Evolutionary conservation across 2,797 vertebrate species (phyloP).

Genomic region (Pachyuromys duprasi): DNA sequence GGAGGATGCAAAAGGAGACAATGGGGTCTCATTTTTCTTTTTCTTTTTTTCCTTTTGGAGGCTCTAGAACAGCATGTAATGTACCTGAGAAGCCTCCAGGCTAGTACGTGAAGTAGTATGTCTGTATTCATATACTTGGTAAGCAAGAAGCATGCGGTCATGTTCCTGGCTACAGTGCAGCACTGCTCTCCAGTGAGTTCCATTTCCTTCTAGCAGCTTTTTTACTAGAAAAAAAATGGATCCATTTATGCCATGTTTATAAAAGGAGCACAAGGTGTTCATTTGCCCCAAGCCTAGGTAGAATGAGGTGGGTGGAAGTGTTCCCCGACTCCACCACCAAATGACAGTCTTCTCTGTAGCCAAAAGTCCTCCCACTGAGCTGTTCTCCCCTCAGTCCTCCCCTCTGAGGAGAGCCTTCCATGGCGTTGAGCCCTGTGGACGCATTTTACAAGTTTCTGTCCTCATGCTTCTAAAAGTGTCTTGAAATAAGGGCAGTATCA

Average conservation of each 20-base stretch:
- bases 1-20: neutral
- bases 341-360: neutral
- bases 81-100: neutral
- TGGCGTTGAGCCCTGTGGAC: neutral
- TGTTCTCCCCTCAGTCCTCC: neutral
- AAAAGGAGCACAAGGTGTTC: neutral
- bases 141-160: too few species aligned
- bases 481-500: neutral
- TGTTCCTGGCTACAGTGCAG: accelerated
- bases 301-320: neutral
- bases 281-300: neutral
- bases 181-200: neutral
- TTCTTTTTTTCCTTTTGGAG: neutral
- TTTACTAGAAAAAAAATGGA: neutral
- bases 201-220: neutral
- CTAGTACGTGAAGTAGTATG: neutral
- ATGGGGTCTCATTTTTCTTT: neutral
- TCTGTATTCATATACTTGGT: neutral
- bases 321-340: neutral
- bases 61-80: neutral
- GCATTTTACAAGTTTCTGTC: neutral
- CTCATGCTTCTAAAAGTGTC: neutral
- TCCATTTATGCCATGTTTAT: neutral
- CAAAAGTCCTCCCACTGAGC: neutral
- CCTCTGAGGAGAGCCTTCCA: neutral